Evolutionary conservation across 2,797 vertebrate species (phyloP), one percentile per base, ranked within the genome.

Genomic region (Premnoplex brunnescens): DNA sequence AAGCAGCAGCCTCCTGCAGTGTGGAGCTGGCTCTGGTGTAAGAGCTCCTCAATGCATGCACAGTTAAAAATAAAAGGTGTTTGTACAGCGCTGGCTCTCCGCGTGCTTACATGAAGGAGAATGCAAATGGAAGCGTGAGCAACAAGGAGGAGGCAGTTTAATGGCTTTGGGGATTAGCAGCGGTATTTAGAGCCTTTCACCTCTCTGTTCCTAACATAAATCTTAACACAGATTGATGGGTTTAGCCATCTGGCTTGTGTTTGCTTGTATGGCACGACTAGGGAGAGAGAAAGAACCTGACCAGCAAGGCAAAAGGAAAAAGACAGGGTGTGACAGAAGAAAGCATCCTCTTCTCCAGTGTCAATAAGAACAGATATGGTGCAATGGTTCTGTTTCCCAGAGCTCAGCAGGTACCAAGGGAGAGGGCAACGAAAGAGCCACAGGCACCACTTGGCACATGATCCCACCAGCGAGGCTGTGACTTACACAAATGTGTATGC

Each of bases 151-250:
- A 52, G 52, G 86, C 2, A 21, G 69, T 93, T 93, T 93, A 89
- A 93, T 93, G 89, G 87, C 94, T 92, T 81, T 91, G 73, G 74
- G 91, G 76, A 84, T 92, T 94, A 90, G 82, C 75, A 80, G 71
- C 0, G 1, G 73, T 67, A 86, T 88, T 91, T 91, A 88, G 67
- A 93, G 79, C 79, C 48, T 94, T 94, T 93, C 92, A 88, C 91
- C 91, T 95, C 84, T 85, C 79, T 86, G 51, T 92, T 94, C 55
- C 85, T 73, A 82, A 73, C 88, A 86, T 91, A 84, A 90, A 88
- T 94, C 88, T 92, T 92, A 82, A 73, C 63, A 46, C 48, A 84
- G 76, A 90, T 92, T 93, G 91, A 93, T 96, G 74, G 19, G 36
- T 79, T 89, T 88, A 83, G 73, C 95, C 63, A 94, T 94, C 88